phyloP scores from a whole-genome alignment of 2,888 invertebrate species.

The Spisula solida region DNA sequence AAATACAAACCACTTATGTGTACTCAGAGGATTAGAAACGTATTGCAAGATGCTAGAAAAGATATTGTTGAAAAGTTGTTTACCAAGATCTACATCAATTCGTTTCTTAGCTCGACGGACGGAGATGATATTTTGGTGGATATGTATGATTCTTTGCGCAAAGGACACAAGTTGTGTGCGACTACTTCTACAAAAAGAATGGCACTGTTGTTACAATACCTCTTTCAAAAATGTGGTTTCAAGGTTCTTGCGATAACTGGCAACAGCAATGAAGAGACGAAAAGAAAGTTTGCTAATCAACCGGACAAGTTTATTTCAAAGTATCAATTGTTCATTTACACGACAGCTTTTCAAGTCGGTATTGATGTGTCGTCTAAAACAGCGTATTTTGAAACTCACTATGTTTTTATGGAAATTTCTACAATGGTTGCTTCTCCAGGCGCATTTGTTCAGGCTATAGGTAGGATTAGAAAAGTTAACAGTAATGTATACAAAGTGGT shows the following conservation, averaged over 20 bases:
- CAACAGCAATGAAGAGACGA: slow-evolving; percentile 18
- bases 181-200: slow-evolving; percentile 24
- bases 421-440: slow-evolving; percentile 30
- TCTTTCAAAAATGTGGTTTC: neutral
- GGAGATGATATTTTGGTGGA: slow-evolving; percentile 38
- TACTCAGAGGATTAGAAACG: slow-evolving; percentile 15
- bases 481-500: slow-evolving; percentile 34
- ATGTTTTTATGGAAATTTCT: slow-evolving; percentile 40
- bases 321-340: slow-evolving; percentile 35
- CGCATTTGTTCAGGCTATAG: slow-evolving; percentile 38
- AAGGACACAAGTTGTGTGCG: slow-evolving; percentile 29
- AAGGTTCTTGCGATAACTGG: slow-evolving; percentile 30
- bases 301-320: slow-evolving; percentile 27
- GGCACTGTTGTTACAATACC: neutral
- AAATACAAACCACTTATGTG: slow-evolving; percentile 35
- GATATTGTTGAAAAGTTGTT: slow-evolving; percentile 18
- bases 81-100: slow-evolving; percentile 19
- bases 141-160: slow-evolving; percentile 4
- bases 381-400: slow-evolving; percentile 37
- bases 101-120: neutral
- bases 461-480: slow-evolving; percentile 33
- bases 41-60: neutral
- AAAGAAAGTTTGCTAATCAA: slow-evolving; percentile 26
- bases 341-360: slow-evolving; percentile 48
- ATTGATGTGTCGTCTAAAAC: slow-evolving; percentile 31